A percentile compares a stretch with the other conserved stretches of the same genome.
Conservation (phyloP, 2,797 vertebrate genomes). For the Etheostoma nigrum region DNA sequence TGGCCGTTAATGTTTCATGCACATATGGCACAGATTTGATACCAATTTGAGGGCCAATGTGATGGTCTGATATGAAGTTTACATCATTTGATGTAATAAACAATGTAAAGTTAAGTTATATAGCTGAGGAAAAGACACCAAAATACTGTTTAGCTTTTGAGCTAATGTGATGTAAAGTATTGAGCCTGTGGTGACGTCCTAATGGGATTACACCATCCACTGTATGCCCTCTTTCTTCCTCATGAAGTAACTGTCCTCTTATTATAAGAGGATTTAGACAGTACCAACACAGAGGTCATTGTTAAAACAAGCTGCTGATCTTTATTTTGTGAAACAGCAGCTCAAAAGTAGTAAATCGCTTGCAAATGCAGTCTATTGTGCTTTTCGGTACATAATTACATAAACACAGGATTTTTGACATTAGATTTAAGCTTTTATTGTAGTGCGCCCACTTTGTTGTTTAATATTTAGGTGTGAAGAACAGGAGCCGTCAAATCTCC, state of each 20-base stretch:
- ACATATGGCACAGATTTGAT: not conserved
- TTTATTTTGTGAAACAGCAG: constrained; percentile 18
- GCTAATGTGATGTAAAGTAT: constrained; percentile 19
- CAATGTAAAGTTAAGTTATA: not conserved
- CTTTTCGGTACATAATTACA: constrained; percentile 1
- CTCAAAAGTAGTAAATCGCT: constrained; percentile 2
- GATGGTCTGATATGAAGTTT: not conserved
- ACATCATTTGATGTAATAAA: not conserved
- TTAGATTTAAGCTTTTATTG: not conserved
- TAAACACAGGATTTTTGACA: not conserved
- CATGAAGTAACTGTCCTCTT: constrained; percentile 11
- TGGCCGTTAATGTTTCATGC: not conserved
- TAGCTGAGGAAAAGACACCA: not conserved
- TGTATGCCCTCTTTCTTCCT: constrained; percentile 39
- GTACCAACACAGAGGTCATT: constrained; percentile 53
- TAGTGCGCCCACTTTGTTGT: not conserved
- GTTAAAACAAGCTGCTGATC: constrained; percentile 48
- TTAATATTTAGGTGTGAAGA: not conserved
- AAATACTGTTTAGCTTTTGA: not conserved
- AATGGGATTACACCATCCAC: constrained; percentile 26
- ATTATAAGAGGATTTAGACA: constrained; percentile 57
- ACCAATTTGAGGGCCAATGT: no score
- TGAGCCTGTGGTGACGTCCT: constrained; percentile 8
- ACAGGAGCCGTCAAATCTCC: constrained; percentile 1
- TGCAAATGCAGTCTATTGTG: constrained; percentile 1